Base-by-base conservation (phyloP, 2,797 vertebrate species). In the Delichon dasypus region DNA sequence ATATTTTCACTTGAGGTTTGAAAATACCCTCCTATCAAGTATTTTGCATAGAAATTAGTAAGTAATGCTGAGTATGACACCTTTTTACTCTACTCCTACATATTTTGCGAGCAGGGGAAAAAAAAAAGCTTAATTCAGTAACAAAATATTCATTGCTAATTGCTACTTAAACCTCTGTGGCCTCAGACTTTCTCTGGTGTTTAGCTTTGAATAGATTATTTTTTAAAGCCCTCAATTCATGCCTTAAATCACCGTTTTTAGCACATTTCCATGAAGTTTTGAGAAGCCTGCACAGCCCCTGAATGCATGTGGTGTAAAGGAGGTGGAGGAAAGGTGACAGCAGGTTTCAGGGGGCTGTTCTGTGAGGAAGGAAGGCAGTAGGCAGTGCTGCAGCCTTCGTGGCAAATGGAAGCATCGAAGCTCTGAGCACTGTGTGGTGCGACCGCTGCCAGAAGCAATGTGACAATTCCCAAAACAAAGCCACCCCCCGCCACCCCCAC, bases 91-190 rank as follows among this genome's bases (percentile, higher is more conserved):
- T 42, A 29, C 36, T 85, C 61, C 57, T 86, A 57, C 58, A 13
- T 74, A 34, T 74, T 86, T 84, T 81, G 50, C 42, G 72, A 74
- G 68, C 32, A 61, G 45, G 17, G 4, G 4, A 2, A 58, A 60
- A 60, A 72, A 60, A 72, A 50, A 16, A 32, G 7, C 12, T 80
- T 48, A 66, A 77, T 86, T 84, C 47, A 42, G 71, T 48, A 66
- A 62, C 36, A 55, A 85, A 90, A 84, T 62, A 88, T 44, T 80
- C 11, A 17, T 54, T 85, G 55, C 42, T 92, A 83, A 70, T 91
- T 91, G n/a, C 5, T 47, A 29, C 54, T 88, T 93, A 74, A 93
- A 77, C 45, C 42, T 68, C 4, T 16, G 8, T 65, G 60, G 40
- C 72, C 85, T 88, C 77, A 51, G 27, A 57, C 68, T 91, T 85